A percentile compares a stretch with the other conserved stretches of the same genome.
phyloP scores from a whole-genome alignment of 2,888 invertebrate species.

The Allygus modestus region DNA sequence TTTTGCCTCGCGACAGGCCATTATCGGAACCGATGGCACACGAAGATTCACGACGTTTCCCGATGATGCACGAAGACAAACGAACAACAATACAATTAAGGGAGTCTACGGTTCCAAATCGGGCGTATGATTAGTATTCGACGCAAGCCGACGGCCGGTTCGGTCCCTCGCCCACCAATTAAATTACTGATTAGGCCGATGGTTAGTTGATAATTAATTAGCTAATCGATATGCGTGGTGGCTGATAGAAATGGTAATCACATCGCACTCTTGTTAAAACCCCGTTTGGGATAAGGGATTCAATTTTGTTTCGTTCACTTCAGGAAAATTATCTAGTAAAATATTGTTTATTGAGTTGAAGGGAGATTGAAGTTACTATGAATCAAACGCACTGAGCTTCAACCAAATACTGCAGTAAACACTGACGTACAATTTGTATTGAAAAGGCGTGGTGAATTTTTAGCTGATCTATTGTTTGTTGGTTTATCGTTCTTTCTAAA shows the following conservation, averaged over 20 bases:
- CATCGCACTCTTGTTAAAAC: not conserved
- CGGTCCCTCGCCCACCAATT: not conserved
- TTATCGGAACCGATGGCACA: not conserved
- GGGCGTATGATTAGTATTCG: not conserved
- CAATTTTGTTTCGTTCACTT: too few species aligned
- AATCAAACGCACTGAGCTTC: too few species aligned
- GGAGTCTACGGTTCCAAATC: not conserved
- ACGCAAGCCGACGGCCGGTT: not conserved
- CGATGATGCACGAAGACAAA: not conserved
- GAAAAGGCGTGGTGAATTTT: too few species aligned
- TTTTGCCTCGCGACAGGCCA: too few species aligned
- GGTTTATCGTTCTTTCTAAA: too few species aligned
- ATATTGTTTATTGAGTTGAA: too few species aligned
- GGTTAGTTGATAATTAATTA: not conserved
- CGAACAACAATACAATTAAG: not conserved
- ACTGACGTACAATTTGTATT: too few species aligned
- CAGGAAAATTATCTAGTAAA: too few species aligned
- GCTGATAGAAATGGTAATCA: not conserved
- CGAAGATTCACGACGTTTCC: not conserved
- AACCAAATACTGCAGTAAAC: too few species aligned
- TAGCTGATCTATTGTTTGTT: too few species aligned
- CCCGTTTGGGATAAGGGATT: not conserved
- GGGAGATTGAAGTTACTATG: too few species aligned
- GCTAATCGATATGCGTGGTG: not conserved
- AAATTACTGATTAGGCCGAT: not conserved